phyloP scores from a whole-genome alignment of 1,140 invertebrate genomes.

The Tribolium madens region DNA sequence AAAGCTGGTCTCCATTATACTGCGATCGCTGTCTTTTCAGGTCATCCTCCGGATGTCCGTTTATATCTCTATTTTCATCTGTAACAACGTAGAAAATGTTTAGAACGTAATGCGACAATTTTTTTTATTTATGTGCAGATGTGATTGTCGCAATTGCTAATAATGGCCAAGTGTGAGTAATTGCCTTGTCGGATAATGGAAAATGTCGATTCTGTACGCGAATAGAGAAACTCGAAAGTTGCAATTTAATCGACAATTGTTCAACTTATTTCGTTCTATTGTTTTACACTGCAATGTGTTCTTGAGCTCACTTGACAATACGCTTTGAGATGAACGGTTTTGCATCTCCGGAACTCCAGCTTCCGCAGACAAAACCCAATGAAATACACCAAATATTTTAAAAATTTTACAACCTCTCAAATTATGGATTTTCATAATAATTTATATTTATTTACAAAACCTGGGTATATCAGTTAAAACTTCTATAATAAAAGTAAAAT shows the following conservation, averaged over 20 bases:
- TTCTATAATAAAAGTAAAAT: too few relatives aligned
- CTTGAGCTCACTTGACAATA: slow-evolving; percentile 44
- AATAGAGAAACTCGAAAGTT: slow-evolving; percentile 20
- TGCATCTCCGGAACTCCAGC: slow-evolving; percentile 24
- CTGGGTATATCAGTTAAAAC: too few relatives aligned
- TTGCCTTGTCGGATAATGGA: slow-evolving; percentile 23
- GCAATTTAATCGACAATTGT: slow-evolving; percentile 37
- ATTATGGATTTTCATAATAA: background rate
- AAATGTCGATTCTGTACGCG: slow-evolving; percentile 19
- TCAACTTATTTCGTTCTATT: slow-evolving; percentile 30
- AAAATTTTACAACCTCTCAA: background rate
- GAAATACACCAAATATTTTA: background rate
- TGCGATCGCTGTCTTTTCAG: slow-evolving; percentile 86
- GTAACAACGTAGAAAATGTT: slow-evolving; percentile 30
- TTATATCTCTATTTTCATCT: slow-evolving; percentile 87
- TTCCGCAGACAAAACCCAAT: slow-evolving; percentile 19
- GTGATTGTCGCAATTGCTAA: background rate
- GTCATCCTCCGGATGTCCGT: slow-evolving; percentile 86
- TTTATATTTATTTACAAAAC: too few relatives aligned
- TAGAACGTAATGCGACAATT: slow-evolving; percentile 9
- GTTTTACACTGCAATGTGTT: slow-evolving; percentile 39
- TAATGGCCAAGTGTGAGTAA: slow-evolving; percentile 8
- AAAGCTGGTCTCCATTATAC: slow-evolving; percentile 91
- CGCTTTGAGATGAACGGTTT: slow-evolving; percentile 40
- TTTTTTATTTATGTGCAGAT: background rate